Percentiles rank a stretch among this genome's conserved stretches.
Evolutionary conservation across 2,113 vertebrate species (phyloP).

Genomic region (Phalacrocorax aristotelis): DNA sequence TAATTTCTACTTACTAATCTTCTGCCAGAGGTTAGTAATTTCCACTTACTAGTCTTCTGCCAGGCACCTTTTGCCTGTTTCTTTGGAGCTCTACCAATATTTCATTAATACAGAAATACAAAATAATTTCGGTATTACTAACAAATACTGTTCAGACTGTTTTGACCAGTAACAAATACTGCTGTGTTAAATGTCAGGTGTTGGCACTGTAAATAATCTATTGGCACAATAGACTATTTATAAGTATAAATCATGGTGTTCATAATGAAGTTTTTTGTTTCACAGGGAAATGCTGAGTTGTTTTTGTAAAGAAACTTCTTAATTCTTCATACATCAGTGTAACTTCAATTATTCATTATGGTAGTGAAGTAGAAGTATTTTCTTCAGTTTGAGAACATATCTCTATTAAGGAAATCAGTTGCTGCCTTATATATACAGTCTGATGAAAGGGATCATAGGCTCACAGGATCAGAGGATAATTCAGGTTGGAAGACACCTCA

Average conservation of each 20-base stretch:
- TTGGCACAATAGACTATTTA: background rate
- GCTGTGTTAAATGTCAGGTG: background rate
- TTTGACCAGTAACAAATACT: background rate
- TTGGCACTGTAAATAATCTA: background rate
- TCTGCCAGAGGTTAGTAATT: background rate
- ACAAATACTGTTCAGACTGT: background rate
- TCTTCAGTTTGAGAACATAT: background rate
- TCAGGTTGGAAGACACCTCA: background rate
- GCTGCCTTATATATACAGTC: background rate
- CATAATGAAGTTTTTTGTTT: background rate
- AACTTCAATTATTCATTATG: background rate
- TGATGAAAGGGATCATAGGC: background rate
- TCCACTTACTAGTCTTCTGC: background rate
- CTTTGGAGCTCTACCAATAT: background rate
- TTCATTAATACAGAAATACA: background rate
- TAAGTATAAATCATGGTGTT: background rate
- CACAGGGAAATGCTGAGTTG: background rate
- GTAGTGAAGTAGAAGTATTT: background rate
- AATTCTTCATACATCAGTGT: background rate
- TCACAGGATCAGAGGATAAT: background rate
- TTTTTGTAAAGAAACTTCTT: background rate
- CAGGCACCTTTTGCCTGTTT: background rate
- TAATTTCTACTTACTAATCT: background rate
- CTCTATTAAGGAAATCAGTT: background rate
- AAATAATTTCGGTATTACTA: background rate